Percentiles rank a stretch among this genome's conserved stretches.
Conservation (phyloP, 2,888 invertebrate species). For the Alloscopus bannaensis region DNA sequence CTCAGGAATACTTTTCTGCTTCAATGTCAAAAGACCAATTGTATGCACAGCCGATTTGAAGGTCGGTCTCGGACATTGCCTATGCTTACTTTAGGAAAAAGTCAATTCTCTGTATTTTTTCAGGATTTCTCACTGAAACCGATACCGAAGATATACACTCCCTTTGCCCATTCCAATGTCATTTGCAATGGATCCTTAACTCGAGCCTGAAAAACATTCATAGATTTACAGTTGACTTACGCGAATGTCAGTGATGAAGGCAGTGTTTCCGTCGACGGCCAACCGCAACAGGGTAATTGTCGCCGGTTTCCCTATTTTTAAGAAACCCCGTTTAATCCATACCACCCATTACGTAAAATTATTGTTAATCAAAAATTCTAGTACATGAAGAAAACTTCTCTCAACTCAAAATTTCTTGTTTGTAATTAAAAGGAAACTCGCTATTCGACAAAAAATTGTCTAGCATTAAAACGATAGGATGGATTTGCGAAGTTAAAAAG, state of each 20-base stretch:
- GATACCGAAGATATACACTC: no score
- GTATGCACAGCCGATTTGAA: background rate
- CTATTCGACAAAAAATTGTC: no score
- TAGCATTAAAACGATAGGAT: no score
- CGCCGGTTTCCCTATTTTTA: conserved; percentile 65
- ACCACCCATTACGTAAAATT: background rate
- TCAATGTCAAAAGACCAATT: background rate
- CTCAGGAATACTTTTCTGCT: conserved; percentile 6
- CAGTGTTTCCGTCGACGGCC: conserved; percentile 67
- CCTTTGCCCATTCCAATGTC: no score
- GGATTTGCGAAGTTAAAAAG: no score
- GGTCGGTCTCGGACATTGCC: background rate
- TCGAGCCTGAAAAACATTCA: background rate
- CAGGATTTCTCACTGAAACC: background rate
- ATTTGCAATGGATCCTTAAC: no score
- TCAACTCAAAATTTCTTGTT: no score
- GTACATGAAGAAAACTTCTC: no score
- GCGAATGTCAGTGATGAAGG: conserved; percentile 71
- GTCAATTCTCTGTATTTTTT: background rate
- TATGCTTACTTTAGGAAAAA: background rate
- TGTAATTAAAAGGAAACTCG: no score
- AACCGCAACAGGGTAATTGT: conserved; percentile 67
- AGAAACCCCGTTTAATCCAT: background rate
- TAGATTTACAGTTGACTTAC: conserved; percentile 43
- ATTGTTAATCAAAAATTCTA: no score